phyloP scores from a whole-genome alignment of 2,113 vertebrate genomes.

The Melospiza georgiana region DNA sequence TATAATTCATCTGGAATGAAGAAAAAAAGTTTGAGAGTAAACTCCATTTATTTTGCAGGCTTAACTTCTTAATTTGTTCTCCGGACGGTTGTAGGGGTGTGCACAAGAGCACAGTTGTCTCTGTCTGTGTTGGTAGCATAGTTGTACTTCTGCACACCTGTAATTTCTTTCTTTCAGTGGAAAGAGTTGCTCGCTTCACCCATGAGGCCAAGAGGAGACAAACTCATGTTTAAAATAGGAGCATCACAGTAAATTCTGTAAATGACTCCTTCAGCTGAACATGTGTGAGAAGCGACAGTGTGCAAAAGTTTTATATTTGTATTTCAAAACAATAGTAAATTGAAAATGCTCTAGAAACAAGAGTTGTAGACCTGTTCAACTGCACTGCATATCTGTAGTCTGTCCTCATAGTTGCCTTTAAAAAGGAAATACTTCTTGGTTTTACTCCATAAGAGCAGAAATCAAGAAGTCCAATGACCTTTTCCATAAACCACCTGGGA shows the following conservation, averaged over 20 bases:
- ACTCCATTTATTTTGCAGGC: constrained; percentile 63
- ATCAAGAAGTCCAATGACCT: constrained; percentile 33
- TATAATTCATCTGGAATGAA: constrained; percentile 65
- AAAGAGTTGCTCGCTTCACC: constrained; percentile 64
- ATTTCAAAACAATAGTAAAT: constrained; percentile 28
- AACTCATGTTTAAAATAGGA: constrained; percentile 16
- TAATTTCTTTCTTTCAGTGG: constrained; percentile 69
- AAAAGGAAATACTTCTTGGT: constrained; percentile 54
- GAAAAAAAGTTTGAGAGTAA: constrained; percentile 65
- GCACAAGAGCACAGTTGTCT: constrained; percentile 63
- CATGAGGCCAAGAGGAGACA: constrained; percentile 47
- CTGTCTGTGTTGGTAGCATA: constrained; percentile 64
- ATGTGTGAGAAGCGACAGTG: constrained; percentile 66
- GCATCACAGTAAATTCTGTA: constrained; percentile 31
- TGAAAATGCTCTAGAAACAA: constrained; percentile 60
- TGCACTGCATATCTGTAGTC: constrained; percentile 63
- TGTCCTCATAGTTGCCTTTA: constrained; percentile 65
- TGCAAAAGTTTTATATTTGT: constrained; percentile 66
- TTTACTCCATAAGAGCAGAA: constrained; percentile 52
- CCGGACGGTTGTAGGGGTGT: constrained; percentile 63
- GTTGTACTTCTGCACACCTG: constrained; percentile 68
- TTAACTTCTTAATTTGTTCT: constrained; percentile 61
- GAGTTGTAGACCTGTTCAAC: constrained; percentile 68
- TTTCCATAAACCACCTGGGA: constrained; percentile 59
- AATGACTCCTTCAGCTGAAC: constrained; percentile 45